phyloP scores from a whole-genome alignment of 2,113 vertebrate species.

The Alouatta palliata region DNA sequence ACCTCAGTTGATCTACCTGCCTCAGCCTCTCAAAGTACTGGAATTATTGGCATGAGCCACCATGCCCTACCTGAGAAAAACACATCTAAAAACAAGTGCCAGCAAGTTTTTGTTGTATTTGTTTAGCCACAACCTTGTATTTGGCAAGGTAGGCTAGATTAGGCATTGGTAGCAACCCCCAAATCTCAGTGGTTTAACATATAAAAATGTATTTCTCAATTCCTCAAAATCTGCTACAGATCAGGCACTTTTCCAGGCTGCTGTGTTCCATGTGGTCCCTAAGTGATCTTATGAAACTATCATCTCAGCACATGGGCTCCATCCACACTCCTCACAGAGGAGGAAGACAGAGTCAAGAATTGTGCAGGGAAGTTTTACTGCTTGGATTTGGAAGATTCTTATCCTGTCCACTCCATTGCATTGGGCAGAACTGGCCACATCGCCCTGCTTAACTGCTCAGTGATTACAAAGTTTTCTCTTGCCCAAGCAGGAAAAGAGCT shows the following conservation, averaged over 20 bases:
- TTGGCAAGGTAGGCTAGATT: not conserved
- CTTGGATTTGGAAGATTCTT: not conserved
- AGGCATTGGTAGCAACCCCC: too few species aligned
- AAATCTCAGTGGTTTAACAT: not conserved
- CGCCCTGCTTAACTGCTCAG: not conserved
- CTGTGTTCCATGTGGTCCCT: not conserved
- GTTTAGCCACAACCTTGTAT: not conserved
- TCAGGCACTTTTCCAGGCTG: not conserved
- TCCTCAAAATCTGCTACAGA: not conserved
- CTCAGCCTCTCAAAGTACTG: too few species aligned
- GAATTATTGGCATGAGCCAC: too few species aligned
- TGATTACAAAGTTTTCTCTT: not conserved
- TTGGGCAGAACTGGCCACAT: not conserved
- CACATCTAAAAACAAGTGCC: not conserved
- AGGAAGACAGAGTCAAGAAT: not conserved
- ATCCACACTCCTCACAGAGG: not conserved
- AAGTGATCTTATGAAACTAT: rapidly evolving
- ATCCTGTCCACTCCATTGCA: not conserved
- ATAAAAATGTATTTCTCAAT: not conserved
- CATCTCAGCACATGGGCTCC: not conserved
- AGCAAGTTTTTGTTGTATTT: not conserved
- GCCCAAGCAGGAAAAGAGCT: not conserved
- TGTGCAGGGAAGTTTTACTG: not conserved
- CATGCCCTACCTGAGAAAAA: not conserved
- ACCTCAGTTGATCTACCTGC: too few species aligned